Evolutionary conservation across 2,888 invertebrate species (phyloP), one percentile per base, ranked within the genome.

Genomic region (Scaptomyza flava): DNA sequence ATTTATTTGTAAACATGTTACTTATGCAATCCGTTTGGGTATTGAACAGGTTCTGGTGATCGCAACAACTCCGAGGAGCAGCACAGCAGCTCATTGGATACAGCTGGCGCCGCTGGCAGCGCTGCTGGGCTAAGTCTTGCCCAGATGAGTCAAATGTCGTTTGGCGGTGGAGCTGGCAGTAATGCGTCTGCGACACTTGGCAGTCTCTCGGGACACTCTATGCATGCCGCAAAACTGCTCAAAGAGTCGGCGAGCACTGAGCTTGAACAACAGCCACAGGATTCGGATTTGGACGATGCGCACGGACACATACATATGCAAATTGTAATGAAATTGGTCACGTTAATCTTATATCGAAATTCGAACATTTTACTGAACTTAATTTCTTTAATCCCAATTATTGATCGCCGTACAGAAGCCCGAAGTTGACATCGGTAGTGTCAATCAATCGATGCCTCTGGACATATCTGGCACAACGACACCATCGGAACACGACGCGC

Each of bases 211-310:
- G 89, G 87, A 11, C 91, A 91, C 72, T 82, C 90, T 23, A 74
- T 92, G 74, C 93, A 92, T 73, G 79, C 89, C 68, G 76, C 86
- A 43, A 92, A 92, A 81, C 85, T 92, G 68, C 83, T 92, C 50
- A 92, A 93, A 64, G 93, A 93, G 72, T 91, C 93, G 12, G 84
- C 92, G 14, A 93, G 91, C 79, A 91, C 91, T 38, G 93, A 93
- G 63, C 93, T 94, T 36, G 93, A 93, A 65, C 90, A 90, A 48
- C 93, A 93, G 67, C 92, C 93, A 54, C 93, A 93, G 64, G 93
- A 93, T 79, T 93, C 92, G 14, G 94, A 94, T 82, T 93, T 94
- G 68, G 92, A 93, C 53, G 93, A 93, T 68, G 89, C 87, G 50
- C 91, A 91, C 66, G 91, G 91, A 72, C 91, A 91, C 70, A 89